phyloP scores from a whole-genome alignment of 2,113 vertebrate species.

The Scophthalmus maximus region DNA sequence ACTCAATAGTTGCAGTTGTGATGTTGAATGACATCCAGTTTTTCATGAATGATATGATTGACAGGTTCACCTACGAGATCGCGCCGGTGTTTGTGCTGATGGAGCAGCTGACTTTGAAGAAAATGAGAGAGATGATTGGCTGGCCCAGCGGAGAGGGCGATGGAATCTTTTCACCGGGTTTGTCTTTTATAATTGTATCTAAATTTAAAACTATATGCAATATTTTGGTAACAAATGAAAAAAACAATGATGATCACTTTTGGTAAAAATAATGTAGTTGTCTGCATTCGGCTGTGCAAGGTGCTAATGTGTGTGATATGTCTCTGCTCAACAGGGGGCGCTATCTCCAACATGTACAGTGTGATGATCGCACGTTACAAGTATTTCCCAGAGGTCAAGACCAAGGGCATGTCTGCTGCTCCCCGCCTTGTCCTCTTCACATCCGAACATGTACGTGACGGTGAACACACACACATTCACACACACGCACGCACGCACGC shows the following conservation, averaged over 20 bases:
- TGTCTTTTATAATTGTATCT: constrained; percentile 3
- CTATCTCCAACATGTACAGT: constrained; percentile 99
- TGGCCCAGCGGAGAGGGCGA: constrained; percentile 96
- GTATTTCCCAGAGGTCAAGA: constrained; percentile 98
- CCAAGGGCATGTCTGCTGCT: constrained; percentile 96
- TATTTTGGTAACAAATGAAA: background rate
- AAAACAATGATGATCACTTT: background rate
- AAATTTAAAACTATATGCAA: background rate
- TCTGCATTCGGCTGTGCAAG: constrained; percentile 18
- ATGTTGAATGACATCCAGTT: background rate
- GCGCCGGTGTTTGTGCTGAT: constrained; percentile 99
- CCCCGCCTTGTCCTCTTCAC: constrained; percentile 98
- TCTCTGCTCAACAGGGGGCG: constrained; percentile 86
- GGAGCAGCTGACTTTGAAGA: constrained; percentile 98
- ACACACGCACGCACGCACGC: constrained; percentile 4
- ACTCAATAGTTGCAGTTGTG: background rate
- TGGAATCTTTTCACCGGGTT: constrained; percentile 96
- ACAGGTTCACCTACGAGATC: constrained; percentile 99
- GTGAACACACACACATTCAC: background rate
- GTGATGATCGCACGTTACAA: constrained; percentile 99
- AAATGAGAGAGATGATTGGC: constrained; percentile 98
- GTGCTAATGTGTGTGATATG: constrained; percentile 29
- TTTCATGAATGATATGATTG: constrained; percentile 25
- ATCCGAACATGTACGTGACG: constrained; percentile 91
- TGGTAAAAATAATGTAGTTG: background rate